A percentile compares a stretch with the other conserved stretches of the same genome.
phyloP scores from a whole-genome alignment of 1,140 invertebrate species.

The Pseudomyrmex sp. region DNA sequence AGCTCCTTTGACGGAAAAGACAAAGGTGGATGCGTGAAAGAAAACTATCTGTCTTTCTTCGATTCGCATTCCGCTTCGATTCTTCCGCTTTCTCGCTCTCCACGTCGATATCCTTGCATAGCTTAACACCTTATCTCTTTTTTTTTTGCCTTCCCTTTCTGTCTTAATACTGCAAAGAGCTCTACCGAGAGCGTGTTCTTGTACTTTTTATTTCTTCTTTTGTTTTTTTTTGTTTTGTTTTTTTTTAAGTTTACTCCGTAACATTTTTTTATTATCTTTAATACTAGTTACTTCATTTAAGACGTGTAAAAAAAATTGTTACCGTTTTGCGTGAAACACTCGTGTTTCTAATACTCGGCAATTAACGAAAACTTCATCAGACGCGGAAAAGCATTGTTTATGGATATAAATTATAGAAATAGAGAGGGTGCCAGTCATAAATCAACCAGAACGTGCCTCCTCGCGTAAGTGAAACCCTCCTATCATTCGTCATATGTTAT shows the following conservation, averaged over 20 bases:
- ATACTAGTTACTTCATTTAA: not conserved
- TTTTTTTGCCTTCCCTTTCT: not conserved
- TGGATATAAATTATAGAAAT: conserved; percentile 44
- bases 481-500: conserved; percentile 66
- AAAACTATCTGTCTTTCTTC: conserved; percentile 68
- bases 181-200: not conserved
- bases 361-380: conserved; percentile 33
- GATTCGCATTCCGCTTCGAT: conserved; percentile 43
- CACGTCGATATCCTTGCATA: not conserved
- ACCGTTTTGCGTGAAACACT: not conserved
- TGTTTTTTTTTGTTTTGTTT: not conserved
- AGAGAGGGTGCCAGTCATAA: conserved; percentile 44
- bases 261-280: not conserved
- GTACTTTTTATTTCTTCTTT: too few relatives aligned
- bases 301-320: not conserved
- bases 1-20: conserved; percentile 73
- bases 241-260: not conserved
- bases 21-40: conserved; percentile 57
- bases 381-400: conserved; percentile 36
- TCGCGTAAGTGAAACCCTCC: conserved; percentile 56
- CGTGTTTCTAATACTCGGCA: not conserved
- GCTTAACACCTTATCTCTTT: not conserved
- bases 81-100: conserved; percentile 45
- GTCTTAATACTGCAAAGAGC: conserved; percentile 1
- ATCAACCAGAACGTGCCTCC: conserved; percentile 28